These are phyloP conservation scores for Palythoa caribaeorum DNA, from an alignment of 92 coral and sea anemone genomes.

Conservation along the genomic window DNA sequence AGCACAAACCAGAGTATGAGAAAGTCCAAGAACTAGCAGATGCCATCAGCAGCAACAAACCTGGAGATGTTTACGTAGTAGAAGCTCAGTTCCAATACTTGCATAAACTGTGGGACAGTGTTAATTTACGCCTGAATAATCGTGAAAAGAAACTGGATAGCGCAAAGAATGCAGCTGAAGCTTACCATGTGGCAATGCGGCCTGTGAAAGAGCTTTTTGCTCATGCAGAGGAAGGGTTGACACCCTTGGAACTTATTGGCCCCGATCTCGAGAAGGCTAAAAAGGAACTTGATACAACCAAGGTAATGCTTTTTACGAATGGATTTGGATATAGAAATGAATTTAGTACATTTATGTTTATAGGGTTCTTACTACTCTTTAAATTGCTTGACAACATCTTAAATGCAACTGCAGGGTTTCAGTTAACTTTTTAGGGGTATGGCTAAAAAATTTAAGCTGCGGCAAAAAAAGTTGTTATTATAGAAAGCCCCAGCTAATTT, in stretches of 20 bases:
- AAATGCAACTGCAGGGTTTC: too few relatives aligned
- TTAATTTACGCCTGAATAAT: slow-evolving; percentile 67
- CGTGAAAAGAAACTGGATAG: slow-evolving; percentile 70
- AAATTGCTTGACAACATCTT: neutral
- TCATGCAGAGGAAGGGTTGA: slow-evolving; percentile 81
- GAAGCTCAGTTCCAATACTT: slow-evolving; percentile 92
- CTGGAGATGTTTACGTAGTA: slow-evolving; percentile 94
- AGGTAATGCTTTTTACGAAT: slow-evolving; percentile 54
- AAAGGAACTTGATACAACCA: slow-evolving; percentile 81
- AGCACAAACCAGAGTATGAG: slow-evolving; percentile 79
- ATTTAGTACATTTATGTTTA: neutral
- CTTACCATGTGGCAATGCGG: slow-evolving; percentile 76
- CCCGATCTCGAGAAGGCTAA: slow-evolving; percentile 79
- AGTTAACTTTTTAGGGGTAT: too few relatives aligned
- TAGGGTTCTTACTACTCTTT: too few relatives aligned
- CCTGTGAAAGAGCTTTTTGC: slow-evolving; percentile 84
- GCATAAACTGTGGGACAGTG: slow-evolving; percentile 81
- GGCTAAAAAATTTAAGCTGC: too few relatives aligned
- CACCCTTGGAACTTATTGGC: slow-evolving; percentile 77
- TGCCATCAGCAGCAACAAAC: slow-evolving; percentile 72
- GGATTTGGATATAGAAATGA: neutral
- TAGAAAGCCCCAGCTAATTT: too few relatives aligned
- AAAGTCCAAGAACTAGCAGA: slow-evolving; percentile 75
- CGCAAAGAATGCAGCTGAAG: slow-evolving; percentile 82
- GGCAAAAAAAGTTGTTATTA: too few relatives aligned